These are phyloP conservation scores for Eulacestoma nigropectus DNA, from an alignment of 2,113 vertebrate species.

Conservation along the genomic window DNA sequence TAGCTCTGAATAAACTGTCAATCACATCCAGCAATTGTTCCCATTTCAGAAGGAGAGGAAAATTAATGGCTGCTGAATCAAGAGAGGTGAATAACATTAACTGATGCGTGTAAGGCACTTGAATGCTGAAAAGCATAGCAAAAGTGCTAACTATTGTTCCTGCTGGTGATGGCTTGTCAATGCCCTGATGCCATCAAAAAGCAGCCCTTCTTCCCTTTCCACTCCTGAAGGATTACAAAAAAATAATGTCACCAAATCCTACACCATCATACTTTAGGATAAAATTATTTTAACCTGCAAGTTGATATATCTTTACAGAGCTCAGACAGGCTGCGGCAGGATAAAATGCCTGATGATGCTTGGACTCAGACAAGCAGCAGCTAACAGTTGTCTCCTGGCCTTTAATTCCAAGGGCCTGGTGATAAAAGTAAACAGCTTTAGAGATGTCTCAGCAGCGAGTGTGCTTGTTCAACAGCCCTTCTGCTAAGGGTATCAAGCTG, in stretches of 20 bases:
- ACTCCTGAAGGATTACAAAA: neutral
- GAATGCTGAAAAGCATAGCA: neutral
- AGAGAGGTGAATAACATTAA: conserved; percentile 25
- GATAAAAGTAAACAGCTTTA: conserved; percentile 33
- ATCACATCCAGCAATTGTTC: conserved; percentile 55
- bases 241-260: neutral
- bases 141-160: neutral
- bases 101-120: neutral
- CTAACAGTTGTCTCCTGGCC: neutral
- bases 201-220: neutral
- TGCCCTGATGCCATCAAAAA: neutral
- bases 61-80: conserved; percentile 9
- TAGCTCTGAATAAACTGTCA: conserved; percentile 64
- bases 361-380: neutral
- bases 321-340: neutral
- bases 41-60: neutral
- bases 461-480: conserved; percentile 17
- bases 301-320: neutral
- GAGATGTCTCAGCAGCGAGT: neutral
- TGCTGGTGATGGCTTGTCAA: neutral
- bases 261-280: neutral
- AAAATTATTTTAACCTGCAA: neutral
- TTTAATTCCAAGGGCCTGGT: neutral
- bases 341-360: neutral
- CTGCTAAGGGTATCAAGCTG: conserved; percentile 25